Conservation (phyloP, 2,113 vertebrate genomes). For the Tringa solitaria region DNA sequence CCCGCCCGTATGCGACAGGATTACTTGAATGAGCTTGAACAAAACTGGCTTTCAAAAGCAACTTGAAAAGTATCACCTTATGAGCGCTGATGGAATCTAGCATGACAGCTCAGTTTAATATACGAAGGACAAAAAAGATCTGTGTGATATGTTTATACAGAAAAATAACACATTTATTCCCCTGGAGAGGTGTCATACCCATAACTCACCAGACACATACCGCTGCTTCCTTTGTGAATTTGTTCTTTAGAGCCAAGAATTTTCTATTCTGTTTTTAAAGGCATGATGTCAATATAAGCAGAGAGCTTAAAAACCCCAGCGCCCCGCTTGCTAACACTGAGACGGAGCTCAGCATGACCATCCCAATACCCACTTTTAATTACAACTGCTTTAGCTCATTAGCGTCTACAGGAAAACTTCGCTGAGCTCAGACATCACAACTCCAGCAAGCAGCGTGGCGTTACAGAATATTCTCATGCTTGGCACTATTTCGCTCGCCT, state of each 20-base stretch:
- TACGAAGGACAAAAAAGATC: conserved; percentile 9
- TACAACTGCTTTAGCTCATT: background rate
- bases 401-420: background rate
- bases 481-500: background rate
- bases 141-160: conserved; percentile 2
- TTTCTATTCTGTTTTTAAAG: background rate
- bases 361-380: background rate
- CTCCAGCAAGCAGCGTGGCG: background rate
- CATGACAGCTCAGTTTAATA: conserved; percentile 35
- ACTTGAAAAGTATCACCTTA: conserved; percentile 18
- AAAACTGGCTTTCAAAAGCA: conserved; percentile 26
- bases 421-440: background rate
- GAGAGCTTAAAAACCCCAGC: background rate
- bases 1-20: background rate
- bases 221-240: background rate
- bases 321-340: background rate
- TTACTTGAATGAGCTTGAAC: conserved; percentile 3
- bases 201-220: conserved; percentile 2
- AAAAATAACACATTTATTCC: conserved; percentile 1
- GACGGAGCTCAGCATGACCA: background rate
- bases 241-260: background rate
- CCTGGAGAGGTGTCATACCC: background rate
- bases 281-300: background rate
- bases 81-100: background rate
- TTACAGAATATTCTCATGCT: background rate